Percentiles rank a stretch among this genome's conserved stretches.
phyloP scores from a whole-genome alignment of 2,113 vertebrate genomes.

The Datnioides undecimradiatus region DNA sequence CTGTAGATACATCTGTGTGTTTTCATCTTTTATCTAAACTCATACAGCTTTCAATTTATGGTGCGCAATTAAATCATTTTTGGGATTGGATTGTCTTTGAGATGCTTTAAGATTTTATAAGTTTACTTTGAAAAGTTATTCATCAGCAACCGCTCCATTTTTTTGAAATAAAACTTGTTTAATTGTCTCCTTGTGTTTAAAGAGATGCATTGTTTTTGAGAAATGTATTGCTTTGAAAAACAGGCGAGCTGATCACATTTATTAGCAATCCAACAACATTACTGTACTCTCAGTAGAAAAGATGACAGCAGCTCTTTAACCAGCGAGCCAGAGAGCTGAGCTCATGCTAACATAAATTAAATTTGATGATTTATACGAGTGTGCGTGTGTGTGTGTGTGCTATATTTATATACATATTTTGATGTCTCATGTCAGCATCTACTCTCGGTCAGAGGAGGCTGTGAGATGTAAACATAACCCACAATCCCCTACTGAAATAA shows the following conservation, averaged over 20 bases:
- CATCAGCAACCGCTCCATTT: not conserved
- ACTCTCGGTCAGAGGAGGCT: slow-evolving; percentile 1
- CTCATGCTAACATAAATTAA: slow-evolving; percentile 31
- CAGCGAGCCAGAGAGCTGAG: slow-evolving; percentile 39
- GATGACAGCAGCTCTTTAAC: slow-evolving; percentile 21
- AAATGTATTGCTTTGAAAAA: not conserved
- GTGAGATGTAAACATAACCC: not conserved
- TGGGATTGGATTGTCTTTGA: not conserved
- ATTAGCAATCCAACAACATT: not conserved
- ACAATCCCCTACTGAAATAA: slow-evolving; percentile 24
- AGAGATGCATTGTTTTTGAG: not conserved
- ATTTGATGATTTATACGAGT: slow-evolving; percentile 28
- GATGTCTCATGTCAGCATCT: slow-evolving; percentile 16
- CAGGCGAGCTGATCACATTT: not conserved
- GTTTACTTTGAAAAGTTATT: not conserved
- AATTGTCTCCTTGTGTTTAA: not conserved
- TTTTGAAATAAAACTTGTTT: not conserved
- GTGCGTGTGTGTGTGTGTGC: not conserved
- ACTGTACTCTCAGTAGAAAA: not conserved
- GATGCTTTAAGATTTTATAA: not conserved
- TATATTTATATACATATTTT: not conserved
- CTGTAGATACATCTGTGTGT: not conserved
- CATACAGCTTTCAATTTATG: not conserved
- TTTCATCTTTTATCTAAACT: not conserved
- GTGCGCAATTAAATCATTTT: not conserved